These are phyloP conservation scores for Temnopleurus reevesii DNA, from an alignment of 53 echinoderm and acorn worm species.

Conservation along the genomic window DNA sequence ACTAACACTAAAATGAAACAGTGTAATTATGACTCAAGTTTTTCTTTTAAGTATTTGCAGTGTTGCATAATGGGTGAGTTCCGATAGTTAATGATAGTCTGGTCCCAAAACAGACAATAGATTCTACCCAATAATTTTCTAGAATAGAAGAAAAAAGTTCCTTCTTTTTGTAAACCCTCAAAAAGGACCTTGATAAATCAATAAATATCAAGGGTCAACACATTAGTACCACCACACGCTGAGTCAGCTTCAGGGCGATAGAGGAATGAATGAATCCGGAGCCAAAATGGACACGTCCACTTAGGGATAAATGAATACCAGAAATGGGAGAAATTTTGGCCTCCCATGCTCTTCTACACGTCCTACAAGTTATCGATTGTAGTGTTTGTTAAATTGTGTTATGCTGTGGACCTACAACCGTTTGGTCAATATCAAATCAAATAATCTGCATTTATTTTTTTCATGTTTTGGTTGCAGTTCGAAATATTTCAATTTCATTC, in stretches of 20 bases:
- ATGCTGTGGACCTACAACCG: neutral
- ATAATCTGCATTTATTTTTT: neutral
- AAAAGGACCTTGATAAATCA: neutral
- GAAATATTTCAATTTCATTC: neutral
- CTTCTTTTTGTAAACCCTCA: neutral
- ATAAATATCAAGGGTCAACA: neutral
- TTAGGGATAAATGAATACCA: conserved; percentile 8
- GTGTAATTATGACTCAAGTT: too few species aligned
- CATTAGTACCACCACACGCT: neutral
- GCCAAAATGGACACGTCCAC: conserved; percentile 1
- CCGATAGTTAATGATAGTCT: too few species aligned
- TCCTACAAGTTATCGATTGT: neutral
- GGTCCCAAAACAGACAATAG: too few species aligned
- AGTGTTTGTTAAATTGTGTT: neutral
- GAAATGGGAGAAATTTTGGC: neutral
- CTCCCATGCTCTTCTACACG: neutral
- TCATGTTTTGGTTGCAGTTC: neutral
- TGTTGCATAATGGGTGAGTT: too few species aligned
- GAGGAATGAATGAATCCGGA: neutral
- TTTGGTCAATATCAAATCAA: neutral
- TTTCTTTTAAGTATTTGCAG: too few species aligned
- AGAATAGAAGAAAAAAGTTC: neutral
- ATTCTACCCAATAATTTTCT: neutral
- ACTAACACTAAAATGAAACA: too few species aligned
- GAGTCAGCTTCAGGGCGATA: neutral